Base-by-base conservation (phyloP, 2,113 vertebrate genomes). In the Anas platyrhynchos region DNA sequence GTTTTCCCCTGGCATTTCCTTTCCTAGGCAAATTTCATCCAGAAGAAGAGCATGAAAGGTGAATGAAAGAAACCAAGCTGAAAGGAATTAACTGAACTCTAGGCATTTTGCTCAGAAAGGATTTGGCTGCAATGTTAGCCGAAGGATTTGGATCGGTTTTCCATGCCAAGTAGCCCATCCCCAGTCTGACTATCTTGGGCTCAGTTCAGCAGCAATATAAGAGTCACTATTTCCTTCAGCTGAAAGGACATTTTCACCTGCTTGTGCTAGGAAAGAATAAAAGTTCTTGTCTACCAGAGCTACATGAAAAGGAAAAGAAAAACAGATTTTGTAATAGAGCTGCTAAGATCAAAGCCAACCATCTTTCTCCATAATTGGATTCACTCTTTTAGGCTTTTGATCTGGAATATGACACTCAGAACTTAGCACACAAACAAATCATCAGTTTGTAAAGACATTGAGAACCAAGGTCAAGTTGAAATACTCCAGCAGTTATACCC, bases 291-390 rank as follows among this genome's bases (percentile, higher is more conserved):
- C 93, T 93, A 73, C 62, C 73, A 89, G 59, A 67, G 46, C 66
- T 75, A n/a, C 58, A 29, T 5, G 44, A 89, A 83, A 91, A 81
- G 29, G 66, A 94, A 75, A 88, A 97, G 95, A 83, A 96, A 96
- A 97, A 91, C 95, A 97, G 29, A 91, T 96, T 96, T 91, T 93
- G 96, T 96, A 78, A 96, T 89, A 65, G 83, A 73, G 81, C 87
- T 91, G 66, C 76, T 71, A 79, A 86, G 91, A 96, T 97, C 92
- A 97, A 97, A 96, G 89, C 48, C 86, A 94, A 69, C 36, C 59
- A 50, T 65, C 66, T 84, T 90, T 68, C 77, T 72, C 56, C 74
- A 32, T 77, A 48, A 95, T 27, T 4, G 22, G 54, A 85, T 87
- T 81, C 79, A 34, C 27, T 89, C 20, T 83, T 92, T 88, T 20